Evolutionary conservation across 2,797 vertebrate genomes (phyloP).

Genomic region (Lithobates sylvaticus): DNA sequence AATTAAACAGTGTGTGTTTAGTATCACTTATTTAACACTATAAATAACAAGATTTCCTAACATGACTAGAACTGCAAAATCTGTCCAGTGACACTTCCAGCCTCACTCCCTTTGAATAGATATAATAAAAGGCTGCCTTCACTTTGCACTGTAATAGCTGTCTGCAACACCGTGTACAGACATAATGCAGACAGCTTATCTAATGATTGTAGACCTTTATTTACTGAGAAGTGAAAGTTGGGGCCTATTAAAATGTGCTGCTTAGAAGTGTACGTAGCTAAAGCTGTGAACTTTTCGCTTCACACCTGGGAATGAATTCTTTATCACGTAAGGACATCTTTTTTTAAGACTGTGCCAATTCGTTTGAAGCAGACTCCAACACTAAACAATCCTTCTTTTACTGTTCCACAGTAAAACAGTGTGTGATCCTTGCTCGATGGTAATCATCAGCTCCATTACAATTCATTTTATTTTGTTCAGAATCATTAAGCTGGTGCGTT

Average conservation of each 20-base stretch:
- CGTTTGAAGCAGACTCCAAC: conserved; percentile 76
- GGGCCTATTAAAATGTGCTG: conserved; percentile 66
- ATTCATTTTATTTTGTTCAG: conserved; percentile 89
- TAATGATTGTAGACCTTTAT: conserved; percentile 60
- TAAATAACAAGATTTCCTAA: conserved; percentile 9
- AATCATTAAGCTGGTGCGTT: conserved; percentile 87
- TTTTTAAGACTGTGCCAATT: conserved; percentile 81
- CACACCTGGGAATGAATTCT: conserved; percentile 80
- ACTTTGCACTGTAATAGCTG: conserved; percentile 51
- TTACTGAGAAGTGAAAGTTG: conserved; percentile 60
- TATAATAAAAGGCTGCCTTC: conserved; percentile 42
- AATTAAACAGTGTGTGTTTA: too few species aligned
- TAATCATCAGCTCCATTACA: conserved; percentile 87
- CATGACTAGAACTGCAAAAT: conserved; percentile 28
- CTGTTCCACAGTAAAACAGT: conserved; percentile 84
- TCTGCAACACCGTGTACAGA: conserved; percentile 57
- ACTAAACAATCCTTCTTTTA: conserved; percentile 86
- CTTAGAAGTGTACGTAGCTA: conserved; percentile 70
- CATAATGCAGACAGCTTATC: conserved; percentile 62
- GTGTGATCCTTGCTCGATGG: conserved; percentile 83
- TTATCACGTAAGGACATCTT: conserved; percentile 84
- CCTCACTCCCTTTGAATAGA: conserved; percentile 32
- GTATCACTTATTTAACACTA: not conserved
- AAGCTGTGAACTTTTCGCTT: conserved; percentile 77
- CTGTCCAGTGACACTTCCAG: conserved; percentile 34